phyloP scores from a whole-genome alignment of 2,113 vertebrate species.

The Odocoileus virginianus region DNA sequence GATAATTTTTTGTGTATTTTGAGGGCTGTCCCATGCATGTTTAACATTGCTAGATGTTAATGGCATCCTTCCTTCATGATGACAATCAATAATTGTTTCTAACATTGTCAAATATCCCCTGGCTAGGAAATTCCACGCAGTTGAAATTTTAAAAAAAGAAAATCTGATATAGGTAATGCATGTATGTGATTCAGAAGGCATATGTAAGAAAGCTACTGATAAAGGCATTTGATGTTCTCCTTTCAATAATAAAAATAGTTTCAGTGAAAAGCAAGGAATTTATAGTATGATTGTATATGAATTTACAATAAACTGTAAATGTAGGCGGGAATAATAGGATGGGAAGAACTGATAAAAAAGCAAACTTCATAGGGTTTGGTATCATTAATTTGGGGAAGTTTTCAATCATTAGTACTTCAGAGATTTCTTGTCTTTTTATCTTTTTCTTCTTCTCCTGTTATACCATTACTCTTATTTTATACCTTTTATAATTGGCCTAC shows the following conservation, averaged over 20 bases:
- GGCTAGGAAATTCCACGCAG: not conserved
- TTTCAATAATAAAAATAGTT: not conserved
- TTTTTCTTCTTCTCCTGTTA: not conserved
- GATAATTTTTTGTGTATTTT: not conserved
- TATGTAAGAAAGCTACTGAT: not conserved
- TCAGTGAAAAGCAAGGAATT: not conserved
- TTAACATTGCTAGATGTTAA: not conserved
- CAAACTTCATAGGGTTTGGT: not conserved
- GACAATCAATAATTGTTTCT: not conserved
- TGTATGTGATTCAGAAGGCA: not conserved
- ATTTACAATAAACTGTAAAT: not conserved
- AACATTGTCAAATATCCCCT: not conserved
- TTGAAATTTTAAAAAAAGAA: not conserved
- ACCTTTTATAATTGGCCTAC: not conserved
- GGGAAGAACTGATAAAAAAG: not conserved
- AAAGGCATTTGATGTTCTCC: not conserved
- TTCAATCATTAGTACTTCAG: not conserved
- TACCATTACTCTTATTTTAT: not conserved
- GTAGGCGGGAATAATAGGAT: not conserved
- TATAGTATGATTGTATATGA: not conserved
- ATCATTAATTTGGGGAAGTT: not conserved
- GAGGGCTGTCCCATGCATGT: not conserved
- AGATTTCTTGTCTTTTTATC: not conserved
- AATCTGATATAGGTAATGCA: not conserved
- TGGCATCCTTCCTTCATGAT: not conserved